Base-by-base conservation (phyloP, 2,113 vertebrate genomes). In the Mormyrus lacerda region DNA sequence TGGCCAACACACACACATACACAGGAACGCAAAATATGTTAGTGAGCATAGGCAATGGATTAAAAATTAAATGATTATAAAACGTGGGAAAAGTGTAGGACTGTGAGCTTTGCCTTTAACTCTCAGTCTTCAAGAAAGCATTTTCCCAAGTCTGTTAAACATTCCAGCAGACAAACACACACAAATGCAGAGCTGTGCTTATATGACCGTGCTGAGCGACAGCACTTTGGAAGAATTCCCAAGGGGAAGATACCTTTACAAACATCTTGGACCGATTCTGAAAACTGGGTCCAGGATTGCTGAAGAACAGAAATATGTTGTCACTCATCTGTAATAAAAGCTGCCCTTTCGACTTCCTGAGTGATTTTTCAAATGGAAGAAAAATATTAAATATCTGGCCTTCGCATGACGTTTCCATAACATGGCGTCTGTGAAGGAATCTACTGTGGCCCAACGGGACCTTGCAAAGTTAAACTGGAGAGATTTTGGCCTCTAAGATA, bases 281-380 rank as follows among this genome's bases (percentile, higher is more conserved):
- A 19, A 65, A 24, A 53, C 17, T 65, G 87, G 51, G 35, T 65
- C 39, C 1, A n/a, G 35, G 39, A 24, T 13, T 44, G 8, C 13
- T 87, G 50, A 27, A 87, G 31, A 65, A 61, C 87, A 61, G 87
- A 87, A 84, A 87, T 19, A 44, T 65, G 24, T 13, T 61, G 42
- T 45, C 58, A 21, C 27, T 87, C 39, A 13, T 53, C 35, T 35
- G 17, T 65, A 24, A 87, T 31, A 87, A 79, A 79, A 79, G n/a
- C 55, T 65, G 47, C 48, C n/a, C 42, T 50, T 45, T 50, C 2
- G 1, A 5, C 85, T 44, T 65, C 87, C 53, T n/a, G 19, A 45
- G 87, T 65, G 87, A 44, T 65, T 87, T 76, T 87, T 87, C 39
- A 1, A 87, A 87, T 65, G 87, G 87, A 87, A 45, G 39, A 42